Conservation (phyloP, 2,113 vertebrate species). For the Prietella phreatophila region DNA sequence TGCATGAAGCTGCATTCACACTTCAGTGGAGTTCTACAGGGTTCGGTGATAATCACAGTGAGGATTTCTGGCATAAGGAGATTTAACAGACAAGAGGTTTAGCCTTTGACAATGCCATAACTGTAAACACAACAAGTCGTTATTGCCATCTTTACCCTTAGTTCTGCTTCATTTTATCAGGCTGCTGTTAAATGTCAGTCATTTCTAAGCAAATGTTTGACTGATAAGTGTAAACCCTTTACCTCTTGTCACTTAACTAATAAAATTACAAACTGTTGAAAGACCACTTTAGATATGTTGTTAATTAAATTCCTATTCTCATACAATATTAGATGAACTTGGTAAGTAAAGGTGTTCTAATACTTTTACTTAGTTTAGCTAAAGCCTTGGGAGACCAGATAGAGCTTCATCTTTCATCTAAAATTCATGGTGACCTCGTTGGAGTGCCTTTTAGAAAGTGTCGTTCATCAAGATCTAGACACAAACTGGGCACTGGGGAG, state of each 20-base stretch:
- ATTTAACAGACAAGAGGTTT: conserved; percentile 13
- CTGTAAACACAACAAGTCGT: conserved; percentile 23
- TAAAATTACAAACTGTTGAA: background rate
- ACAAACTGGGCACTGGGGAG: background rate
- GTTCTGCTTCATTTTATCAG: conserved; percentile 7
- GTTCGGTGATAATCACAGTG: conserved; percentile 41
- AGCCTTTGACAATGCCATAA: background rate
- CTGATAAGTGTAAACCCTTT: background rate
- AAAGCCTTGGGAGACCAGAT: background rate
- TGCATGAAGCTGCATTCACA: conserved; percentile 41
- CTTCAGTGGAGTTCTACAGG: conserved; percentile 36
- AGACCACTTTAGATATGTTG: background rate
- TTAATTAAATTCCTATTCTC: background rate
- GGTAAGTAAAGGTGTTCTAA: background rate
- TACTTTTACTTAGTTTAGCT: background rate
- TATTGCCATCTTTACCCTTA: conserved; percentile 1
- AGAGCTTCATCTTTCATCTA: background rate
- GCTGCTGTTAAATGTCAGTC: conserved; percentile 13
- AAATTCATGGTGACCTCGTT: background rate
- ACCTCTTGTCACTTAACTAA: background rate
- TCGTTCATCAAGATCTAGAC: conserved; percentile 2
- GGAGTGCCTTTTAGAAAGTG: background rate
- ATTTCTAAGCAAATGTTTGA: conserved; percentile 16
- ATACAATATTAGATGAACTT: background rate
- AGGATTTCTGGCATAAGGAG: background rate